Base-by-base conservation (phyloP, 2,113 vertebrate genomes). In the Ranitomeya variabilis region DNA sequence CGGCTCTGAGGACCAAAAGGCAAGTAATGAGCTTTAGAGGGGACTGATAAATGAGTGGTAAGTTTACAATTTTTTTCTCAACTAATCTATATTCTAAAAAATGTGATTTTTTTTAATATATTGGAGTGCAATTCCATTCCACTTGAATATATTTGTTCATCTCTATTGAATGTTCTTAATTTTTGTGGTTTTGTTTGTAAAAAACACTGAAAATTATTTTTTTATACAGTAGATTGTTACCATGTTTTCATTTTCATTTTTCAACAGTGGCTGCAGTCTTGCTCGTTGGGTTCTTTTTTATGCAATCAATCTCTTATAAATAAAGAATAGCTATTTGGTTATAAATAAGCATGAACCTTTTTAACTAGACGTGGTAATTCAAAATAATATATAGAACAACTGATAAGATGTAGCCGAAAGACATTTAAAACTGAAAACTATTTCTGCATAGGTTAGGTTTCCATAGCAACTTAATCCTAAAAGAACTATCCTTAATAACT, bases 391-490 rank as follows among this genome's bases (percentile, higher is more conserved):
- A 12, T 4, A 11, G 4, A 4, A 21, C 9, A 19, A 18, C 18
- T 51, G 21, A 76, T 51, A 76, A 76, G 18, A 4, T 31, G 26
- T 60, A 80, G 23, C 23, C 37, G 73, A 80, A 26, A 57, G 9
- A 55, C 55, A 79, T 57, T 57, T 7, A 80, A 80, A 80, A 60
- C 16, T 31, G 15, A 55, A 80, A 57, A 80, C 19, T 31, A 80
- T 80, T 80, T 80, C 78, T 80, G 78, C 78, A 80, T 60, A 15
- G 78, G 21, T 57, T 80, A 80, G n/a, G 78, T 80, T 80, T 59
- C 78, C 55, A 80, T 80, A 31, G 52, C 55, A 80, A 80, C 23
- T 1, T 59, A 80, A 18, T 13, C n/a, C 23, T 57, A 59, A 80
- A 80, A 74, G 71, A 76, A 76, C 21, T 76, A 52, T 76, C 11